These are phyloP conservation scores for Lysandra bellargus DNA, from an alignment of 2,888 invertebrate genomes.

Conservation along the genomic window DNA sequence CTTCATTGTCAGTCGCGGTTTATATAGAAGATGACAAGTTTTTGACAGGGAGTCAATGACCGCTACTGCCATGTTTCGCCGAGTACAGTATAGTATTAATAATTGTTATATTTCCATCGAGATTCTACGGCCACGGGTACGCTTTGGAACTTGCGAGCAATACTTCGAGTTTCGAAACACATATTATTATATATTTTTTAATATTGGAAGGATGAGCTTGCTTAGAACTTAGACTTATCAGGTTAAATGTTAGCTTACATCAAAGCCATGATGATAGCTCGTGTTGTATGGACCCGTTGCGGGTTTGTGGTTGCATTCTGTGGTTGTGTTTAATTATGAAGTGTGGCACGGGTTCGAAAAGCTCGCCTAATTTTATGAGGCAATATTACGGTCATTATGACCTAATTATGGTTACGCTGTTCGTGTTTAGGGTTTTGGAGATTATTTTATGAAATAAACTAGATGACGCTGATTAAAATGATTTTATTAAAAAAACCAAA, in stretches of 20 bases:
- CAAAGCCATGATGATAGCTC: neutral
- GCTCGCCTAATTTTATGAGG: neutral
- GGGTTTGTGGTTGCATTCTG: slow-evolving; percentile 7
- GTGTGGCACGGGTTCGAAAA: neutral
- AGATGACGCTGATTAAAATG: too few relatives aligned
- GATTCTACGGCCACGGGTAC: neutral
- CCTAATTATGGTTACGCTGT: neutral
- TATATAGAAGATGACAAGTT: too few relatives aligned
- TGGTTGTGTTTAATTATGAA: slow-evolving; percentile 12
- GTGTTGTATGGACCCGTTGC: neutral
- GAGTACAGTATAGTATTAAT: too few relatives aligned
- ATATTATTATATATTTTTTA: neutral
- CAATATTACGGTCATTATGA: neutral
- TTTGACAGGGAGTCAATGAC: too few relatives aligned
- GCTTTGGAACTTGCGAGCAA: too few relatives aligned
- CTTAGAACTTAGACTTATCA: neutral
- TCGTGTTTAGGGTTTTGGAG: neutral
- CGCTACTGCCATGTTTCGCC: too few relatives aligned
- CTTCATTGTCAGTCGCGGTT: too few relatives aligned
- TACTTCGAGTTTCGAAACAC: neutral
- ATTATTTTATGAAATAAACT: neutral
- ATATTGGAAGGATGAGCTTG: neutral
- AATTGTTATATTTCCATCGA: too few relatives aligned
- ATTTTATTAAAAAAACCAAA: too few relatives aligned
- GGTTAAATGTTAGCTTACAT: neutral